Evolutionary conservation across 92 coral and sea anemone genomes (phyloP).

Genomic region (Zoanthus solanderi): DNA sequence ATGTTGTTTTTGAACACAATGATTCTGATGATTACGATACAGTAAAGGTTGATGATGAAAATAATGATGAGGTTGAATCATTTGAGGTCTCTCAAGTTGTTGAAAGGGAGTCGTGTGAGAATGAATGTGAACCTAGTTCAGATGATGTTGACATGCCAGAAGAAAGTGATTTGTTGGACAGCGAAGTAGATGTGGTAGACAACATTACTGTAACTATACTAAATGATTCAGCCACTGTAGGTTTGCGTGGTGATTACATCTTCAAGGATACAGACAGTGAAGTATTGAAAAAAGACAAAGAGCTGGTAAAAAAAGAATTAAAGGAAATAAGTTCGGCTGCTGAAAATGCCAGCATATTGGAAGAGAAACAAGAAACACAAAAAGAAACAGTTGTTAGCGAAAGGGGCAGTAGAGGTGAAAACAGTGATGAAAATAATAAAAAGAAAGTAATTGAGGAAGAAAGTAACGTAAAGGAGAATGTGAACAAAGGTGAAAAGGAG

Average conservation of each 20-base stretch:
- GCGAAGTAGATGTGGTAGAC: conserved; percentile 48
- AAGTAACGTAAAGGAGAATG: not conserved
- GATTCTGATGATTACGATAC: conserved; percentile 3
- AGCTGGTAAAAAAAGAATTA: not conserved
- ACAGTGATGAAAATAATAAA: not conserved
- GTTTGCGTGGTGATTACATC: too few species aligned
- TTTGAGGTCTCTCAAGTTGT: conserved; percentile 4
- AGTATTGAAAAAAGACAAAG: not conserved
- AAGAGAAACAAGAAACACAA: not conserved
- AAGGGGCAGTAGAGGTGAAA: conserved; percentile 1
- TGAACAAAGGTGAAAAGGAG: conserved; percentile 1
- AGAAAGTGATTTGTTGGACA: conserved; percentile 33
- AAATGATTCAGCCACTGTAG: conserved; percentile 38
- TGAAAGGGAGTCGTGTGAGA: conserved; percentile 25
- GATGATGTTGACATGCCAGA: conserved; percentile 28
- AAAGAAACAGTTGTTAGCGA: conserved; percentile 7
- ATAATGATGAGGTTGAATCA: conserved; percentile 24
- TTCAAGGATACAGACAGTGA: not conserved
- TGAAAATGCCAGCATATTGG: not conserved
- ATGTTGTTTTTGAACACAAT: conserved; percentile 17
- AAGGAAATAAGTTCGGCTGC: not conserved
- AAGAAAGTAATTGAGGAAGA: not conserved
- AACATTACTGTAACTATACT: conserved; percentile 66
- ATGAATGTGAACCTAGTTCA: not conserved
- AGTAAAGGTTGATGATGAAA: not conserved